Evolutionary conservation across 2,113 vertebrate genomes (phyloP).

Genomic region (Calidris pygmaea): DNA sequence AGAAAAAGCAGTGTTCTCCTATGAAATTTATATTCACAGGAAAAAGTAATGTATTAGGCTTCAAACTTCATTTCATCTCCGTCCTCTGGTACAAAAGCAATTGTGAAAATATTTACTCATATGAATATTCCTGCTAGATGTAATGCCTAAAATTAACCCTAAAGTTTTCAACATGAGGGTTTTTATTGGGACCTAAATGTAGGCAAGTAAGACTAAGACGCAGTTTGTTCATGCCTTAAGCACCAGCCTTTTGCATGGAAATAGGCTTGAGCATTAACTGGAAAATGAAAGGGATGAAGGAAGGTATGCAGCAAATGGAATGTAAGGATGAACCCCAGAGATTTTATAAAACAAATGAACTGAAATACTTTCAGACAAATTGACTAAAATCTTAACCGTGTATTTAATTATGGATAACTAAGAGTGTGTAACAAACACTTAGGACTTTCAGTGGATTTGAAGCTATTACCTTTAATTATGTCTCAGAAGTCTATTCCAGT

Average conservation of each 20-base stretch:
- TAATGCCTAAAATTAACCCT: background rate
- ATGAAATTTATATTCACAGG: background rate
- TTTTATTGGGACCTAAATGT: background rate
- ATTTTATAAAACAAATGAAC: conserved; percentile 2
- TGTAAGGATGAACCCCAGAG: background rate
- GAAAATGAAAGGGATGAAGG: background rate
- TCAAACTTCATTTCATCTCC: background rate
- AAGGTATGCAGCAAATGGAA: background rate
- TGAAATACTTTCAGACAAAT: conserved; percentile 24
- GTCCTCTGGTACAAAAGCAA: background rate
- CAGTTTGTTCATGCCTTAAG: background rate
- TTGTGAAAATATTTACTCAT: conserved; percentile 13
- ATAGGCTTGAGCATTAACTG: background rate
- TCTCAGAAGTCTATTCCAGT: background rate
- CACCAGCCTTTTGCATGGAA: background rate
- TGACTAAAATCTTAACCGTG: background rate
- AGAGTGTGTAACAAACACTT: background rate
- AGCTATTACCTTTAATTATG: conserved; percentile 29
- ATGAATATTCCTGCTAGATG: background rate
- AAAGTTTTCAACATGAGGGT: background rate
- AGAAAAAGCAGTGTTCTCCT: background rate
- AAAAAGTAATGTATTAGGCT: background rate
- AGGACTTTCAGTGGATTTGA: background rate
- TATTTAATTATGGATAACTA: conserved; percentile 7
- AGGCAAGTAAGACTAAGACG: background rate